Evolutionary conservation across 1,140 invertebrate species (phyloP), one percentile per base, ranked within the genome.

Genomic region (Coenobita brevimanus): DNA sequence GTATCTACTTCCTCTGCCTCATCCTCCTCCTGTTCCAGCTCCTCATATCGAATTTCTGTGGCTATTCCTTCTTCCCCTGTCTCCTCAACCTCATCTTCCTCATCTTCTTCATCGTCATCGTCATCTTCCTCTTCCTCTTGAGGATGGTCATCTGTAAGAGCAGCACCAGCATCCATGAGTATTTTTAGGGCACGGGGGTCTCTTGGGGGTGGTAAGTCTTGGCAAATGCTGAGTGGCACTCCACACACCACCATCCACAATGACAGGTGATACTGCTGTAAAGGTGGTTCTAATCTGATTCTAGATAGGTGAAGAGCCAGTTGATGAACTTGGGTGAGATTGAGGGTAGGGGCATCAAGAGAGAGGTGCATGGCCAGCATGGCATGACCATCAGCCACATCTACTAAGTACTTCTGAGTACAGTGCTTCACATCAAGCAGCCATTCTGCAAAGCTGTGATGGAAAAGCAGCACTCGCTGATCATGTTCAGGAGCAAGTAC

Each of bases 401-500:
- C 95, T 92, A 97, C 98, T 62, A 99, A 93, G 92, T 97, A 99
- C 91, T 97, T 97, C 90, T 97, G 96, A 15, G 98, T 99, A 92
- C 97, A 98, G 91, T 99, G 97, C 93, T 99, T 99, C 0, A 99
- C 97, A 93, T 99, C 98, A 33, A 97, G 93, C 62, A 99, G 92
- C 98, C 98, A 99, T 91, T 97, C 96, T 10, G 97, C 96, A 92
- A 99, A 99, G 86, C 97, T 98, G 91, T 96, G 96, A 92, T 98
- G 97, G 92, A 98, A 97, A 2, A 97, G 93, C 90, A 96, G 95
- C 81, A 97, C 93, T 36, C 95, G 95, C 0, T 95, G 95, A 8
- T 94, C 92, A 0, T 92, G 91, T 89, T 94, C 91, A 93, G 92
- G 50, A 1, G 94, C 93, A 30, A 95, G 93, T n/a, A 95, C 95